Conservation (phyloP, 2,113 vertebrate genomes). For the Microtus pennsylvanicus region DNA sequence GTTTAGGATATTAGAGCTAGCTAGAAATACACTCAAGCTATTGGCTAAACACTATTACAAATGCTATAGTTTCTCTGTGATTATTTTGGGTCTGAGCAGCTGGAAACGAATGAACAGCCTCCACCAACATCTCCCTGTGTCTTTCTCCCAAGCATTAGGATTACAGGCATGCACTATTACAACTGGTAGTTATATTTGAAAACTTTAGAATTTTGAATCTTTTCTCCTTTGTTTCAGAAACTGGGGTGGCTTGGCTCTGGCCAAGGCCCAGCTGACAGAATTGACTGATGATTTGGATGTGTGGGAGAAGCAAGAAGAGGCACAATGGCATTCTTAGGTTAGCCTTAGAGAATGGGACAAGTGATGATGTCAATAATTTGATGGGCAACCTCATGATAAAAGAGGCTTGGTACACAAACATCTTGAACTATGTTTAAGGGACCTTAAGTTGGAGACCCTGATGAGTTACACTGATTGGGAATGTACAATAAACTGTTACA, state of each 20-base stretch:
- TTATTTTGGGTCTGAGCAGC: no score
- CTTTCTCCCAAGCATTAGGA: background rate
- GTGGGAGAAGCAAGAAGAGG: background rate
- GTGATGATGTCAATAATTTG: background rate
- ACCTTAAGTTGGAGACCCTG: background rate
- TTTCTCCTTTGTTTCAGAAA: conserved; percentile 14
- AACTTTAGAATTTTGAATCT: background rate
- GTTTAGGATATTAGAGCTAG: no score
- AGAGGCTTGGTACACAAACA: background rate
- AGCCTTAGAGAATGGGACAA: background rate
- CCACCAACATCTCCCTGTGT: background rate
- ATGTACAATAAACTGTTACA: background rate
- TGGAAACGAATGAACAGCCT: no score
- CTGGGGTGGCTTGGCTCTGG: background rate
- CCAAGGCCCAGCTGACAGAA: background rate
- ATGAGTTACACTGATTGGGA: background rate
- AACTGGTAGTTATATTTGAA: background rate
- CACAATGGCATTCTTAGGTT: background rate
- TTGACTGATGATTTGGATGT: background rate
- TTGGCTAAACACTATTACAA: no score
- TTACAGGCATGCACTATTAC: background rate
- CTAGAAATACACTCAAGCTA: no score
- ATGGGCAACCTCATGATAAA: background rate
- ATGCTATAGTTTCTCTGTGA: no score
- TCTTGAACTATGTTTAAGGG: background rate